Base-by-base conservation (phyloP, 2,888 invertebrate genomes). In the Aelia acuminata region DNA sequence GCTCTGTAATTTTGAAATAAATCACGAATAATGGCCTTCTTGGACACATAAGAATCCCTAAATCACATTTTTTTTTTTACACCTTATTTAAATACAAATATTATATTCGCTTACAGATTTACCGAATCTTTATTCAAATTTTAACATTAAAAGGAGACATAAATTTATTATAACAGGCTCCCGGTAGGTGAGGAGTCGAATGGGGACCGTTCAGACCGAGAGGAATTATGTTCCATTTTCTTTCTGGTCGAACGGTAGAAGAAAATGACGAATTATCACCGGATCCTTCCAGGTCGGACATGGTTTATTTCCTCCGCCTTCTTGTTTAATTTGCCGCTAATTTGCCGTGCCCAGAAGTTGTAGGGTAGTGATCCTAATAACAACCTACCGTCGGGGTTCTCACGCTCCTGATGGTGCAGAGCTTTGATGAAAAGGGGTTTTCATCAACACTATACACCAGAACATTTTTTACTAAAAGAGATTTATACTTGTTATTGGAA, bases 201-300 rank as follows among this genome's bases (percentile, higher is more conserved):
- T 43, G 43, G 80, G 43, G 13, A 43, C 80, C 43, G 11, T n/a
- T 47, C 15, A 39, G 31, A 39, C 2, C n/a, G n/a, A 5, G 10
- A 80, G 80, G 5, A 80, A 43, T 80, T 80, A 80, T 75, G 80
- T 80, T 80, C 43, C 43, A 80, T 80, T 80, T 80, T 80, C 80
- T 80, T 80, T 80, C 80, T 80, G 80, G 80, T 80, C 43, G 80
- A 80, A 80, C 43, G 80, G 80, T 13, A 80, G 80, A 80, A n/a
- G 80, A 80, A 80, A 80, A 80, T 80, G 80, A 80, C 80, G 80
- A 39, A 80, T 80, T 80, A 80, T 80, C 80, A 43, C 80, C 80
- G 80, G 80, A 80, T 80, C 43, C 80, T 47, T 15, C n/a, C 43
- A 43, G 80, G 22, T 80, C 80, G 80, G 80, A n/a, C 80, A 80